phyloP scores from a whole-genome alignment of 2,797 vertebrate species.

The Hoplostethus atlanticus region DNA sequence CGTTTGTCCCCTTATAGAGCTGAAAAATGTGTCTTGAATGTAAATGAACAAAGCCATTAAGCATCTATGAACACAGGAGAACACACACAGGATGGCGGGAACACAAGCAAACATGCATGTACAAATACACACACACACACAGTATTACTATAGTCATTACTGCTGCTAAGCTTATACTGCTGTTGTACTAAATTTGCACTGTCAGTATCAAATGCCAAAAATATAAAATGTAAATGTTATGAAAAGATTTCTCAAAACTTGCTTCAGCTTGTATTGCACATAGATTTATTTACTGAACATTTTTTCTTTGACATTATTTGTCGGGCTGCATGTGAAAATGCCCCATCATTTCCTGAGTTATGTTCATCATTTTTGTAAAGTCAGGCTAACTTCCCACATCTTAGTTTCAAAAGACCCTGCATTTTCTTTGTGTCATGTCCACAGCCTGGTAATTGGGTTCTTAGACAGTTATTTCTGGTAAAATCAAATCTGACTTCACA shows the following conservation, averaged over 20 bases:
- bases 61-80: constrained; percentile 1
- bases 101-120: background rate
- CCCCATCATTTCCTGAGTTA: too few relatives aligned
- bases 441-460: constrained; percentile 10
- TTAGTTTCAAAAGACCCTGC: constrained; percentile 4
- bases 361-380: too few relatives aligned
- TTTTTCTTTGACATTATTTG: too few relatives aligned
- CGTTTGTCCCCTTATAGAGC: constrained; percentile 40
- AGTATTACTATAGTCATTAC: too few relatives aligned
- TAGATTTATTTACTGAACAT: too few relatives aligned
- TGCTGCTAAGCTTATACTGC: background rate
- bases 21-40: constrained; percentile 41
- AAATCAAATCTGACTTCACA: constrained; percentile 26
- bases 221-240: constrained; percentile 1
- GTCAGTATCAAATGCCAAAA: background rate
- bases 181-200: background rate
- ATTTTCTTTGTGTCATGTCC: background rate
- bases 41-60: constrained; percentile 44
- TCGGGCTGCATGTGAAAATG: too few relatives aligned
- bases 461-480: constrained; percentile 22
- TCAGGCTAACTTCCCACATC: constrained; percentile 5
- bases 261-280: too few relatives aligned
- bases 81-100: background rate
- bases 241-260: background rate
- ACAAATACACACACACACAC: background rate